A percentile compares a stretch with the other conserved stretches of the same genome.
Conservation (phyloP, 2,888 invertebrate genomes). For the Apamea sordens region DNA sequence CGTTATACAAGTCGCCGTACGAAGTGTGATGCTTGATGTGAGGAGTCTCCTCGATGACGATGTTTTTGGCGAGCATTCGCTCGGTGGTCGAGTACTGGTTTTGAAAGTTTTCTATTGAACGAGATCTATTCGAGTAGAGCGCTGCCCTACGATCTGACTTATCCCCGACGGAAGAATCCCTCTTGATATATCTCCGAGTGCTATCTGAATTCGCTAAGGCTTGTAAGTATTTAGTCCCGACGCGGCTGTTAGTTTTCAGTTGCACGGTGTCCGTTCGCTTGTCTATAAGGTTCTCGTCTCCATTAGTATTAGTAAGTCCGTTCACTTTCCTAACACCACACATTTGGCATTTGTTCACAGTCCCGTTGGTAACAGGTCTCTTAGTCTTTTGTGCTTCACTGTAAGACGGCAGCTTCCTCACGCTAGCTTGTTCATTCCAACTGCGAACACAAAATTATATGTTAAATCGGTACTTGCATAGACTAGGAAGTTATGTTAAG, state of each 20-base stretch:
- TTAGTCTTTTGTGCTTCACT: slow-evolving; percentile 90
- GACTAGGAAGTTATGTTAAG: not conserved
- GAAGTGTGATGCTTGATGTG: slow-evolving; percentile 87
- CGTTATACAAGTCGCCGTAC: slow-evolving; percentile 86
- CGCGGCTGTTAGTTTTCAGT: slow-evolving; percentile 85
- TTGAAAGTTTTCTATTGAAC: slow-evolving; percentile 89
- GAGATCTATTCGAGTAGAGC: slow-evolving; percentile 83
- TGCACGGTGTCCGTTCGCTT: slow-evolving; percentile 79
- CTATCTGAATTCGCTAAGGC: slow-evolving; percentile 82
- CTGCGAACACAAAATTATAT: slow-evolving; percentile 71
- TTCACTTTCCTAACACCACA: slow-evolving; percentile 86
- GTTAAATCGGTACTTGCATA: slow-evolving; percentile 31
- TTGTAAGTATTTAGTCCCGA: slow-evolving; percentile 87
- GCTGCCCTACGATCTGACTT: slow-evolving; percentile 78
- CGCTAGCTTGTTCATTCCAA: slow-evolving; percentile 90
- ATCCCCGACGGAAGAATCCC: slow-evolving; percentile 84
- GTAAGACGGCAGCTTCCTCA: slow-evolving; percentile 88
- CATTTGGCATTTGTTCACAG: slow-evolving; percentile 83
- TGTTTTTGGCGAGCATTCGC: slow-evolving; percentile 74
- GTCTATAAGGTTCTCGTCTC: slow-evolving; percentile 71
- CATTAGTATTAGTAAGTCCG: slow-evolving; percentile 76
- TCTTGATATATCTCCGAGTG: slow-evolving; percentile 80
- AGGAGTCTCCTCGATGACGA: slow-evolving; percentile 81
- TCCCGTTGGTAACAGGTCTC: slow-evolving; percentile 86
- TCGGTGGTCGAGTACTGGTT: slow-evolving; percentile 79